Evolutionary conservation across 2,888 invertebrate genomes (phyloP).

Genomic region (Craniophora ligustri): DNA sequence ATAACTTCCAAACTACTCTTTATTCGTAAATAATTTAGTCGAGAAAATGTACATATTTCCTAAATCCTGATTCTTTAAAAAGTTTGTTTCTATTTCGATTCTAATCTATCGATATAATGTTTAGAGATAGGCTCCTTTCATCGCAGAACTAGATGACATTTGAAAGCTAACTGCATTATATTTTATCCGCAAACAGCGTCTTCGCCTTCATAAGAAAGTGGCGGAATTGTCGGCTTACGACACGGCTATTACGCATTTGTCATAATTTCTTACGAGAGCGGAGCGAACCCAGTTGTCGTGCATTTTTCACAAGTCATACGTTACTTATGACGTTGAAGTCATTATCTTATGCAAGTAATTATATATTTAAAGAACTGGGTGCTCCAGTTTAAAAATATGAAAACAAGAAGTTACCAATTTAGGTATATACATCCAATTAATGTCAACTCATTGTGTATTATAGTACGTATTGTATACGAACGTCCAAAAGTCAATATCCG

Average conservation of each 20-base stretch:
- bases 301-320: conserved; percentile 50
- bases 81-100: neutral
- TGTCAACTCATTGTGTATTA: too few species aligned
- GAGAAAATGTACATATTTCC: too few species aligned
- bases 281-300: conserved; percentile 68
- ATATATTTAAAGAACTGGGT: conserved; percentile 33
- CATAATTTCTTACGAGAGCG: conserved; percentile 81
- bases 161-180: conserved; percentile 51
- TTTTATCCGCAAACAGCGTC: conserved; percentile 62
- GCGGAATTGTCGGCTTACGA: conserved; percentile 76
- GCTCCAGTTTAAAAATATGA: conserved; percentile 21
- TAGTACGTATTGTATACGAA: too few species aligned
- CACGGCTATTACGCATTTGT: conserved; percentile 80
- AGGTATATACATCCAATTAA: neutral
- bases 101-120: neutral
- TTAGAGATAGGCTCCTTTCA: neutral
- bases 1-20: too few species aligned
- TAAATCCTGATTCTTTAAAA: too few species aligned
- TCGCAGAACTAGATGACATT: conserved; percentile 28
- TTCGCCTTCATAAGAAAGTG: conserved; percentile 67
- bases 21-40: too few species aligned
- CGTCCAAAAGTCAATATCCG: too few species aligned
- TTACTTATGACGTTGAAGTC: conserved; percentile 26
- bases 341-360: conserved; percentile 43
- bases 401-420: neutral